Base-by-base conservation (phyloP, 2,888 invertebrate species). In the Uloborus plumipes region DNA sequence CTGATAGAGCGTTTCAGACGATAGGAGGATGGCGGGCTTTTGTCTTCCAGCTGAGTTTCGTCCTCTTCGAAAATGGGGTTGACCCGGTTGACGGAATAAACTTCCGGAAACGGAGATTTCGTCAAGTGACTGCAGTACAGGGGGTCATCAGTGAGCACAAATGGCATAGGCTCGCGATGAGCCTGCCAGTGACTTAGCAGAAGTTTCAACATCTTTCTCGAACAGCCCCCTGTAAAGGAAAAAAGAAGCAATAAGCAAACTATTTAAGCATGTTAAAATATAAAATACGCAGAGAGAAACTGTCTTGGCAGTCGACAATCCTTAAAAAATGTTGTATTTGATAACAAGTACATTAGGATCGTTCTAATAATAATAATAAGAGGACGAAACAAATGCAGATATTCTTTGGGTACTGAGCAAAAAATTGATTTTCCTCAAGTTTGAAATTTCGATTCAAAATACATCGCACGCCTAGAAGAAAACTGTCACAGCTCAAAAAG, bases 11-110 rank as follows among this genome's bases (percentile, higher is more conserved):
- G 22, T 50, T 81, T 74, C 14, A 70, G 50, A 9, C 53, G 69
- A 55, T 69, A n/a, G n/a, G 20, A 58, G 0, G 78, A 72, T 2
- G 31, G n/a, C 9, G n/a, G 47, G 11, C 16, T 39, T 39, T 39
- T 39, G 9, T 39, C 39, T 39, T 39, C 39, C 9, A 39, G 9
- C 39, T 39, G 39, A 39, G 39, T 49, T 51, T 77, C 78, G 47
- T 74, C 73, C 22, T 84, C 84, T 22, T 78, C 78, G 53, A 78
- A 84, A 18, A 84, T 78, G n/a, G 84, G 84, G 47, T 84, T 84
- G 59, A 84, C 78, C 39, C 84, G 50, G 51, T 78, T 84, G 73
- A 84, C 84, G 22, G 84, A 78, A 50, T 84, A 84, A 18, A 84
- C 78, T 49, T 84, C 84, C 0, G 77, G 78, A 16, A 78, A 78